phyloP scores from a whole-genome alignment of 2,797 vertebrate genomes.

The Steatocranus sp. region DNA sequence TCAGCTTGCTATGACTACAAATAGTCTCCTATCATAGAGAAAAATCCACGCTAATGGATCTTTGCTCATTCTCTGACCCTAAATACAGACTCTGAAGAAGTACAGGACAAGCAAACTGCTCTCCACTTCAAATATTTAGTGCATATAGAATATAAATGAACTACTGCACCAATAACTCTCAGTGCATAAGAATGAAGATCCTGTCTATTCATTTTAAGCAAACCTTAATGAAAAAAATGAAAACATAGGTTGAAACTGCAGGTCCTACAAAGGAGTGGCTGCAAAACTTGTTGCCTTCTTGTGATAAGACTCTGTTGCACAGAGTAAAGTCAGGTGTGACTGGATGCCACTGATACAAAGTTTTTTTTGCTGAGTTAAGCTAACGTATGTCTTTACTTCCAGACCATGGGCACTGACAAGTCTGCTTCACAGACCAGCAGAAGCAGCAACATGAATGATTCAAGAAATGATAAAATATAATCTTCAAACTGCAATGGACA shows the following conservation, averaged over 20 bases:
- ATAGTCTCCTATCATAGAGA: not conserved
- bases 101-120: not conserved
- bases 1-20: slow-evolving; percentile 10
- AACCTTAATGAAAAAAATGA: not conserved
- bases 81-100: not conserved
- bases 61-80: slow-evolving; percentile 1
- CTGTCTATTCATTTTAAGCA: not conserved
- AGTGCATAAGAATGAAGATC: not conserved
- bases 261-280: not conserved
- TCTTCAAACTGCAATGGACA: not conserved
- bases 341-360: not conserved
- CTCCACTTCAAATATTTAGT: not conserved
- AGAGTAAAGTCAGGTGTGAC: not conserved
- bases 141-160: not conserved
- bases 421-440: not conserved
- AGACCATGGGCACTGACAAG: not conserved
- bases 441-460: not conserved
- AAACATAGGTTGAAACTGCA: not conserved
- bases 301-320: not conserved
- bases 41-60: not conserved
- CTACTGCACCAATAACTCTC: not conserved
- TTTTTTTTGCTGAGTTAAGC: not conserved
- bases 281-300: slow-evolving; percentile 1
- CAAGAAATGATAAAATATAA: not conserved
- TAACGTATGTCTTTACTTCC: not conserved